phyloP scores from a whole-genome alignment of 2,888 invertebrate genomes.

The Lithophane ornitopus region DNA sequence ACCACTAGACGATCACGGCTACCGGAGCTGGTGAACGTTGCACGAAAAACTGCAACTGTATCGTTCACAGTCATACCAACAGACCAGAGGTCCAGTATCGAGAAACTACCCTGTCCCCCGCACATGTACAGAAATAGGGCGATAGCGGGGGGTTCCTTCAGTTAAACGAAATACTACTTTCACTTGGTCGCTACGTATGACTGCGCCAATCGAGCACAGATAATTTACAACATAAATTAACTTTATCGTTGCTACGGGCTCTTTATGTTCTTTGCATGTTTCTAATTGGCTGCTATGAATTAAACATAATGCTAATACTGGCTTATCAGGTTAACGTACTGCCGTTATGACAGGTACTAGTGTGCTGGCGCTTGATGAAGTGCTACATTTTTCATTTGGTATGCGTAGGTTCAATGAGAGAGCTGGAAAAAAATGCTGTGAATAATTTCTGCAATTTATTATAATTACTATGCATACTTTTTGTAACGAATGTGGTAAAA shows the following conservation, averaged over 20 bases:
- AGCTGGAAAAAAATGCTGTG: neutral
- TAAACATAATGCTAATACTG: slow-evolving; percentile 55
- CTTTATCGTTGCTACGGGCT: slow-evolving; percentile 64
- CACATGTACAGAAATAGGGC: slow-evolving; percentile 1
- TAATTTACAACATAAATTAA: slow-evolving; percentile 69
- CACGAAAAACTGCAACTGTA: slow-evolving; percentile 66
- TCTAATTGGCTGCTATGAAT: slow-evolving; percentile 61
- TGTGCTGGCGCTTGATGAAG: slow-evolving; percentile 25
- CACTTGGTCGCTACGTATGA: slow-evolving; percentile 58
- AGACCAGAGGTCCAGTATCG: slow-evolving; percentile 11
- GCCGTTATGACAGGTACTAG: slow-evolving; percentile 42
- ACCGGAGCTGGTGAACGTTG: slow-evolving; percentile 77
- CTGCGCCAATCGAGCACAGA: slow-evolving; percentile 60
- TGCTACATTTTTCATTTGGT: slow-evolving; percentile 29
- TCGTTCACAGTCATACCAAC: neutral
- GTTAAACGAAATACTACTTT: slow-evolving; percentile 45
- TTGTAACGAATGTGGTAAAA: neutral
- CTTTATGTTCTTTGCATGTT: slow-evolving; percentile 54
- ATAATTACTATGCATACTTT: neutral
- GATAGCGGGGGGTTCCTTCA: slow-evolving; percentile 10
- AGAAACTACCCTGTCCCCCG: slow-evolving; percentile 35
- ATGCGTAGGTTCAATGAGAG: slow-evolving; percentile 16
- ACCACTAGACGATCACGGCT: slow-evolving; percentile 94
- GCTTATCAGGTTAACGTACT: slow-evolving; percentile 42
- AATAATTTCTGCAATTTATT: slow-evolving; percentile 14